Conservation (phyloP, 2,113 vertebrate species). For the Syngnathus typhle region DNA sequence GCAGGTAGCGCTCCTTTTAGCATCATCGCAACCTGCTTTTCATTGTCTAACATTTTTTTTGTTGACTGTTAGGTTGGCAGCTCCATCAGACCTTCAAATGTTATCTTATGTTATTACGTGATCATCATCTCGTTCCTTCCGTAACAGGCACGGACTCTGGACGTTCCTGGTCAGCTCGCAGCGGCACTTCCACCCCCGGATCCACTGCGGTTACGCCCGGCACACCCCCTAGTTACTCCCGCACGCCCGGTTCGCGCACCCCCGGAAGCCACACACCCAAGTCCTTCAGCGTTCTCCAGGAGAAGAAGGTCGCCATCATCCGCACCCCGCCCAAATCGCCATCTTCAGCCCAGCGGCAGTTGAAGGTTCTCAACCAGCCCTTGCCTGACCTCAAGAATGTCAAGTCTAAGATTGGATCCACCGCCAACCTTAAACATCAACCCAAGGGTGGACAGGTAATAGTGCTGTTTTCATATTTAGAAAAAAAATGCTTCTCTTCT, state of each 20-base stretch:
- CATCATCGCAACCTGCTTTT: conserved; percentile 13
- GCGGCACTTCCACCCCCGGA: conserved; percentile 87
- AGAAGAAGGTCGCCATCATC: conserved; percentile 94
- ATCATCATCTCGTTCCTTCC: neutral
- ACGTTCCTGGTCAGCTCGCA: conserved; percentile 84
- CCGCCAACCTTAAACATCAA: conserved; percentile 87
- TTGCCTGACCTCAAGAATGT: conserved; percentile 91
- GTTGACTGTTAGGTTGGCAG: neutral
- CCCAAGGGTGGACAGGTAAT: conserved; percentile 93
- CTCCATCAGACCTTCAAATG: neutral
- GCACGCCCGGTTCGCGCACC: conserved; percentile 88
- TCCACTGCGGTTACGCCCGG: conserved; percentile 89
- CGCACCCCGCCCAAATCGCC: conserved; percentile 94
- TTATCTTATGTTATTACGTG: neutral
- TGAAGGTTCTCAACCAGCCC: conserved; percentile 87
- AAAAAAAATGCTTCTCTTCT: neutral
- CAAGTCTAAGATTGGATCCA: conserved; percentile 93
- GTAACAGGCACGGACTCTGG: conserved; percentile 78
- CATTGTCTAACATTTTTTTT: neutral
- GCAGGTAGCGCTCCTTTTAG: conserved; percentile 59
- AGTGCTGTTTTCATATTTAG: conserved; percentile 1
- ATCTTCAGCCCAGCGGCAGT: conserved; percentile 83
- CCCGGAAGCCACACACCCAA: conserved; percentile 90
- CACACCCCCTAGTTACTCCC: conserved; percentile 87
- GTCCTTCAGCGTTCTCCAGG: conserved; percentile 85